A percentile compares a stretch with the other conserved stretches of the same genome.
Evolutionary conservation across 2,797 vertebrate species (phyloP).

Genomic region (Phylloscopus collybita): DNA sequence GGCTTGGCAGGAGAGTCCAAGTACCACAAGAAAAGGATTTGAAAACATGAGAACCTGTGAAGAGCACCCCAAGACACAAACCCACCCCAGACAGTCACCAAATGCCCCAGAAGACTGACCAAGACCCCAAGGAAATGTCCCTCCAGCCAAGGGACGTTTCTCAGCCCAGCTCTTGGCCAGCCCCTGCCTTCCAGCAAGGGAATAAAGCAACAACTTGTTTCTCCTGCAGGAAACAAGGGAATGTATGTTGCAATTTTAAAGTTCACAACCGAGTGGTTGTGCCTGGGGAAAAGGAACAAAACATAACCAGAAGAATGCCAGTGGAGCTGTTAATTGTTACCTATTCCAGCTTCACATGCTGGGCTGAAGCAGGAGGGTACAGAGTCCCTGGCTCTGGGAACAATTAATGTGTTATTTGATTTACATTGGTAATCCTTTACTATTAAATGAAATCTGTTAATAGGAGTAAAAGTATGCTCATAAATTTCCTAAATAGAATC

Average conservation of each 20-base stretch:
- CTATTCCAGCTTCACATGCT: neutral
- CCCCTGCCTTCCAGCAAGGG: neutral
- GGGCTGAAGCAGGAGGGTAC: neutral
- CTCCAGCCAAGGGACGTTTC: neutral
- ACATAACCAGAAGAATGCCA: neutral
- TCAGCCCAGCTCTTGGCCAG: neutral
- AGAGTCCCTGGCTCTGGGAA: neutral
- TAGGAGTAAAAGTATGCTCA: neutral
- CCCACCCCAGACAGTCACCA: neutral
- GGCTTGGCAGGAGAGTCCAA: neutral
- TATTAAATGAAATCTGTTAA: slow-evolving; percentile 31
- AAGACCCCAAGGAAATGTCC: neutral
- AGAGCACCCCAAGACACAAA: neutral
- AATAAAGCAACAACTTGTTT: neutral
- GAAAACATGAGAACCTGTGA: rapidly evolving
- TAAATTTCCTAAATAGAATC: neutral
- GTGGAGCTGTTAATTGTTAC: neutral
- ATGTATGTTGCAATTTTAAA: neutral
- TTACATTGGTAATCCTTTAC: neutral
- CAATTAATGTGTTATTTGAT: neutral
- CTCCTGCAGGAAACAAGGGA: neutral
- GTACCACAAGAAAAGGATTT: neutral
- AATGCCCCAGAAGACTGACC: neutral
- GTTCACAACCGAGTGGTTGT: neutral
- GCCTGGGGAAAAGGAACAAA: neutral